A percentile compares a stretch with the other conserved stretches of the same genome.
Conservation (phyloP, 2,797 vertebrate genomes). For the Hippoglossus hippoglossus region DNA sequence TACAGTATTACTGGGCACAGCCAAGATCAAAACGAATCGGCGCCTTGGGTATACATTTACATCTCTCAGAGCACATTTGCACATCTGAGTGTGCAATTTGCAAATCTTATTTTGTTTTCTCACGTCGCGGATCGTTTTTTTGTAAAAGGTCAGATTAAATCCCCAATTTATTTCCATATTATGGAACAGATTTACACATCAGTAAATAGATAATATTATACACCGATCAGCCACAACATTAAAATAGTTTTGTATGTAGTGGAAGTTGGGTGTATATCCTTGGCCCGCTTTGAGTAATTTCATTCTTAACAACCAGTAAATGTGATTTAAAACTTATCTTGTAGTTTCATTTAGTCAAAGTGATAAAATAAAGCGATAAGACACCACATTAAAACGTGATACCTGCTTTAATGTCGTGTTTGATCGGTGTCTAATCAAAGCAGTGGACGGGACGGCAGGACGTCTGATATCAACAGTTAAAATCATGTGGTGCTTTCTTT, state of each 20-base stretch:
- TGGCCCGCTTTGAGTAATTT: neutral
- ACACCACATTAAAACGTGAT: neutral
- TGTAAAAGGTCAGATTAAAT: slow-evolving; percentile 18
- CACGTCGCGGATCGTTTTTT: slow-evolving; percentile 12
- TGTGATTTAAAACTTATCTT: neutral
- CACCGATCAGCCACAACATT: too few relatives aligned
- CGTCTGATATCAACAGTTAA: slow-evolving; percentile 1
- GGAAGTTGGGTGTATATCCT: neutral
- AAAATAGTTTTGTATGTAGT: too few relatives aligned
- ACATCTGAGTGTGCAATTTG: slow-evolving; percentile 46
- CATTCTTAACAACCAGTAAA: too few relatives aligned
- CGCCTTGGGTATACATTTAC: slow-evolving; percentile 36
- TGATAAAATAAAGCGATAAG: neutral
- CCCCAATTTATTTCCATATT: slow-evolving; percentile 19
- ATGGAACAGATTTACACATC: slow-evolving; percentile 11
- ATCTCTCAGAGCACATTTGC: slow-evolving; percentile 55
- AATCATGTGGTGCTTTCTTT: neutral
- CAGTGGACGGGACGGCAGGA: slow-evolving; percentile 1
- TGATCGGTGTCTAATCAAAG: neutral
- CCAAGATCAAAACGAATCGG: slow-evolving; percentile 14
- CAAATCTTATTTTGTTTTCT: slow-evolving; percentile 34
- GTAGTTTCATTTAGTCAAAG: neutral
- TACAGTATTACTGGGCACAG: neutral
- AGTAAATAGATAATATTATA: neutral
- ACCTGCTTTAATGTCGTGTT: neutral